A percentile compares a stretch with the other conserved stretches of the same genome.
phyloP scores from a whole-genome alignment of 2,888 invertebrate species.

The Rhynchonema sp. region DNA sequence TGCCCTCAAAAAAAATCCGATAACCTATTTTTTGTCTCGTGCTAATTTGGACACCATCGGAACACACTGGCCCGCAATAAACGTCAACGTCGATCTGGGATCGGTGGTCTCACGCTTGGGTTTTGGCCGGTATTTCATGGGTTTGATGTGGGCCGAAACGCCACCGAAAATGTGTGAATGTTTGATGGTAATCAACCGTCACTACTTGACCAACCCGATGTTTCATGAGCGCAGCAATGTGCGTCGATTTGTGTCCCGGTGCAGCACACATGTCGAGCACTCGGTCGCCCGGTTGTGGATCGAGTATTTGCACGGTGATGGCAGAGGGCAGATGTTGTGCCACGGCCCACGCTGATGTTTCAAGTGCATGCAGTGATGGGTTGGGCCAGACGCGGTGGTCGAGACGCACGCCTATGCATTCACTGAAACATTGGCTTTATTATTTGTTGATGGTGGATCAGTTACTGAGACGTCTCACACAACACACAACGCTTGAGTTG shows the following conservation, averaged over 20 bases:
- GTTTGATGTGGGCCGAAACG: neutral
- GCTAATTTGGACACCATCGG: no score
- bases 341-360: no score
- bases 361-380: no score
- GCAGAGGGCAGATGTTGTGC: neutral
- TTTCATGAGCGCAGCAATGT: conserved; percentile 90
- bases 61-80: no score
- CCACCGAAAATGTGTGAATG: neutral
- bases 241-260: conserved; percentile 94
- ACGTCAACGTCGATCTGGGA: neutral
- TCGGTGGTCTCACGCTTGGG: neutral
- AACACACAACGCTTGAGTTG: no score
- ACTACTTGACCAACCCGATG: neutral
- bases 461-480: no score
- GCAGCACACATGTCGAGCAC: conserved; percentile 93
- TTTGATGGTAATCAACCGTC: neutral
- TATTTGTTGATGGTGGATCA: no score
- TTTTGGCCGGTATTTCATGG: neutral
- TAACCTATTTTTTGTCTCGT: no score
- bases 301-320: neutral
- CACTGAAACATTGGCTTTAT: no score
- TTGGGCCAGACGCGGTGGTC: neutral
- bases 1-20: no score
- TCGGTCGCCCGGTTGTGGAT: conserved; percentile 14
- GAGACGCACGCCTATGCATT: no score